These are phyloP conservation scores for Epistrophella euchroma DNA, from an alignment of 2,888 invertebrate species.

Conservation along the genomic window DNA sequence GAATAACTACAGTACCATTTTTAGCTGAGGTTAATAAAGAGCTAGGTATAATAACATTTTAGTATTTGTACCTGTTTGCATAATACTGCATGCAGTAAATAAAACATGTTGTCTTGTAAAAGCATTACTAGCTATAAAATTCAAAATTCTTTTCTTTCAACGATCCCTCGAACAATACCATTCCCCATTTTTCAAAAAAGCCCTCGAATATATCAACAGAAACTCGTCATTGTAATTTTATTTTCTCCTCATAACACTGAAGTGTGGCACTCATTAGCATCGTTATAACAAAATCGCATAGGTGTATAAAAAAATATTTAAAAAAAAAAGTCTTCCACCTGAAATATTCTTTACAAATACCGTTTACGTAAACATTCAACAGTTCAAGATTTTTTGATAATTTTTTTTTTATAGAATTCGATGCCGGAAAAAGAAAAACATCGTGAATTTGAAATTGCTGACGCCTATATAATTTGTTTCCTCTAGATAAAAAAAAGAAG, in stretches of 20 bases:
- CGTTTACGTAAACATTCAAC: slow-evolving; percentile 43
- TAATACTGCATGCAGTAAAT: no score
- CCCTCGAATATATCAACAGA: slow-evolving; percentile 15
- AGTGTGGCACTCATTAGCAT: slow-evolving; percentile 24
- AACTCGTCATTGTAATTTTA: slow-evolving; percentile 8
- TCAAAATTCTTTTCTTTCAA: no score
- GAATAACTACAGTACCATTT: no score
- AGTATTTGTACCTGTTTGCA: no score
- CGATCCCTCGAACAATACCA: not conserved
- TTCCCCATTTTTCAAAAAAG: no score
- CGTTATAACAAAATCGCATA: slow-evolving; percentile 33
- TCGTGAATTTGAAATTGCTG: slow-evolving; percentile 54
- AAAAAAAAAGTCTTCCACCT: slow-evolving; percentile 14
- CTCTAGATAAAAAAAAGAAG: slow-evolving; percentile 2
- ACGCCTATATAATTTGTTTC: slow-evolving; percentile 56
- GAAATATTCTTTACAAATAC: slow-evolving; percentile 49
- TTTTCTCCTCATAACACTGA: slow-evolving; percentile 30
- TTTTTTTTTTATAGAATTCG: not conserved
- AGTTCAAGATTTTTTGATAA: slow-evolving; percentile 6
- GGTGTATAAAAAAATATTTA: not conserved
- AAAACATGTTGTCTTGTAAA: no score
- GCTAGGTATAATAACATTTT: no score
- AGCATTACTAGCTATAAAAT: no score
- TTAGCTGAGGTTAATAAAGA: no score
- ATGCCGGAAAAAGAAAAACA: not conserved